These are phyloP conservation scores for Anarrhichthys ocellatus DNA, from an alignment of 2,113 vertebrate genomes.

Conservation along the genomic window DNA sequence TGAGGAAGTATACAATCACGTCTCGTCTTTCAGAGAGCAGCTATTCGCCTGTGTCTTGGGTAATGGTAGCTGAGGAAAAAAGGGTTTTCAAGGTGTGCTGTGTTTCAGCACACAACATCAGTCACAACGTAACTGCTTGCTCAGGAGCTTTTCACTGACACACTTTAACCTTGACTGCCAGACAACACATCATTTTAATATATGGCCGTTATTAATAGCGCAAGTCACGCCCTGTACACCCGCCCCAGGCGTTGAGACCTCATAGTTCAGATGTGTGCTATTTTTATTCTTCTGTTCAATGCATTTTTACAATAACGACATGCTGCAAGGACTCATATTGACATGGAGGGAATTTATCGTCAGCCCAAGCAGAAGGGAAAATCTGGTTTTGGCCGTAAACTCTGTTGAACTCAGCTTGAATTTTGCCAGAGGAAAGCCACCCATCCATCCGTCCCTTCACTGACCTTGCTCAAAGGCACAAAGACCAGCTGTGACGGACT, in stretches of 20 bases:
- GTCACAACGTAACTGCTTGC: slow-evolving; percentile 46
- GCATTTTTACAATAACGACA: slow-evolving; percentile 22
- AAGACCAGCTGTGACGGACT: slow-evolving; percentile 19
- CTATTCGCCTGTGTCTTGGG: slow-evolving; percentile 28
- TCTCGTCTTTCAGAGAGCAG: slow-evolving; percentile 30
- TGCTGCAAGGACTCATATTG: background rate
- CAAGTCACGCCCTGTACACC: background rate
- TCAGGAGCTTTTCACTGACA: slow-evolving; percentile 57
- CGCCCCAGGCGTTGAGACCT: background rate
- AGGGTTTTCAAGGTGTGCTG: slow-evolving; percentile 56
- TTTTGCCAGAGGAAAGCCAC: background rate
- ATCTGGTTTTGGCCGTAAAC: background rate
- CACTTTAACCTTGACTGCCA: slow-evolving; percentile 62
- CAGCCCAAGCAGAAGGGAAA: slow-evolving; percentile 7
- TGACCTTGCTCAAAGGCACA: slow-evolving; percentile 40
- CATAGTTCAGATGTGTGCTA: slow-evolving; percentile 12
- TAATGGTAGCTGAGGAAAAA: slow-evolving; percentile 9
- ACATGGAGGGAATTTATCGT: background rate
- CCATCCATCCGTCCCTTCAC: background rate
- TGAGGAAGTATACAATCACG: slow-evolving; percentile 55
- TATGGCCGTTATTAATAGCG: slow-evolving; percentile 59
- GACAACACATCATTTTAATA: slow-evolving; percentile 43
- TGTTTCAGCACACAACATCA: slow-evolving; percentile 36
- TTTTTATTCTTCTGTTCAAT: slow-evolving; percentile 21
- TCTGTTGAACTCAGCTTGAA: slow-evolving; percentile 2